Evolutionary conservation across 1,140 invertebrate species (phyloP).

Genomic region (Meloidogyne floridensis): DNA sequence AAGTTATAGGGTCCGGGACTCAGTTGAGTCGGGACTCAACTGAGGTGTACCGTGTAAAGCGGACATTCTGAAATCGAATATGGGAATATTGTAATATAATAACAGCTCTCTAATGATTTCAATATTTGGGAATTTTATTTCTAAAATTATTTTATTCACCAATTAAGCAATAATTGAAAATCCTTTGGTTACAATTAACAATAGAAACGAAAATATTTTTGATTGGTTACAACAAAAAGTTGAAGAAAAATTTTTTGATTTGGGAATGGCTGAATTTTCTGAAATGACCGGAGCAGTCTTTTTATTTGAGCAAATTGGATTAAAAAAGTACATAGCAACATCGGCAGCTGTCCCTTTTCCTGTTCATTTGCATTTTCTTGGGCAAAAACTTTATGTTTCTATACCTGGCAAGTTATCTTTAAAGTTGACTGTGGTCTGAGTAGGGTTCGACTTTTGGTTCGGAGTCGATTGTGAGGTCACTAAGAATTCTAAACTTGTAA

Average conservation of each 20-base stretch:
- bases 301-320: neutral
- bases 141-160: too few species aligned
- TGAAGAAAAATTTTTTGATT: neutral
- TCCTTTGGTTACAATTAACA: neutral
- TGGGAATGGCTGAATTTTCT: neutral
- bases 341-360: neutral
- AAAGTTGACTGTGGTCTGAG: too few species aligned
- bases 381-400: neutral
- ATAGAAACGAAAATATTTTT: neutral
- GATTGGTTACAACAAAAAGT: neutral
- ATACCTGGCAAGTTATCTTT: neutral
- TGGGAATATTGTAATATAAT: too few species aligned
- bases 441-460: too few species aligned
- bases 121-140: too few species aligned
- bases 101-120: too few species aligned
- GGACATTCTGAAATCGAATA: too few species aligned
- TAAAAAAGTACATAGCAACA: neutral
- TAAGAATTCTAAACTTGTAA: too few species aligned
- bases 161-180: conserved; percentile 3
- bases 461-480: too few species aligned
- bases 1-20: too few species aligned
- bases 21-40: too few species aligned
- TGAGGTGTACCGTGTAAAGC: too few species aligned
- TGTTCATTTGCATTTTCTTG: neutral
- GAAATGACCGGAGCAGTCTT: neutral